Base-by-base conservation (phyloP, 2,797 vertebrate species). In the Cossypha heuglini region DNA sequence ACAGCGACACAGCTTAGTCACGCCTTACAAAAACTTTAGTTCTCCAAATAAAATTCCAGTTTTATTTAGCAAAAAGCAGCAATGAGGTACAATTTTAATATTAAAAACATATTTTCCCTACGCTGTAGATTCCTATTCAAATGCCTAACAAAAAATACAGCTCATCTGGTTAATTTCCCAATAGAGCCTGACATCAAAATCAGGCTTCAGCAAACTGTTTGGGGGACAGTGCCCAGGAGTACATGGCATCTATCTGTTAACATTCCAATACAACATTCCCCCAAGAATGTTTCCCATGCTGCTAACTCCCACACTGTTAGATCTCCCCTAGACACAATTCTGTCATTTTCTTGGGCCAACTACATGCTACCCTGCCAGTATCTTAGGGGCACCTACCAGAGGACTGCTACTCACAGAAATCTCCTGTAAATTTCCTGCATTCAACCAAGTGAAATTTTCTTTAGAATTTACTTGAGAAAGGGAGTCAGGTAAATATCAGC, bases 11-110 rank as follows among this genome's bases (percentile, higher is more conserved):
- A 72, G 33, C 20, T 61, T 35, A 83, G 64, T 51, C 62, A 51
- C 0, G 1, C 49, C 77, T 81, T 72, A 58, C 48, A 63, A 86
- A 85, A 88, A 25, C 59, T 52, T 51, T 19, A 19, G 19, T 52
- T 80, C 46, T 73, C 40, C 79, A 80, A 76, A 75, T 24, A 90
- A 88, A 92, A 86, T 15, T 75, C n/a, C 18, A 15, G 7, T 22
- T 67, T 67, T 57, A 67, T 49, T 80, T 29, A 40, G 25, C 21
- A 80, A 87, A 76, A 92, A 76, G 13, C 5, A 57, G 29, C 42
- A 33, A 52, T 19, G n/a, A 80, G 22, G 51, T 62, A 52, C 11
- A 1, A 0, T 46, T 90, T 81, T 90, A 3, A 3, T 33, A 64
- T 29, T 38, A 68, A 62, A 54, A 22, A 46, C 20, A 25, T 48